Evolutionary conservation across 2,888 invertebrate species (phyloP).

Genomic region (Cerceris rybyensis): DNA sequence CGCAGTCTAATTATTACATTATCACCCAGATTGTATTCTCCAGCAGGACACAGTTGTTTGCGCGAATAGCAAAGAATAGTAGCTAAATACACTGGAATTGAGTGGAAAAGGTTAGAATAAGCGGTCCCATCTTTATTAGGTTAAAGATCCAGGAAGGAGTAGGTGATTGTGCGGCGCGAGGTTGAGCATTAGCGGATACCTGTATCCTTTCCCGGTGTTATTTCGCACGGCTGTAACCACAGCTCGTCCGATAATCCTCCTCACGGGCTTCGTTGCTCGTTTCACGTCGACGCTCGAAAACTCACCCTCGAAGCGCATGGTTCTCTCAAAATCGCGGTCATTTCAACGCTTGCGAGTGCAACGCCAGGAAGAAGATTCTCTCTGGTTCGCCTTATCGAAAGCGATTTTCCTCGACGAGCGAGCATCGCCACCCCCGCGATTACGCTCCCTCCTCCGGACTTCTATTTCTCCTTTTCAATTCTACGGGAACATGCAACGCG

Average conservation of each 20-base stretch:
- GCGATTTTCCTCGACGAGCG: slow-evolving; percentile 49
- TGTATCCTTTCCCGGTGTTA: slow-evolving; percentile 29
- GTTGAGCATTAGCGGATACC: slow-evolving; percentile 19
- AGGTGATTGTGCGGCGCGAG: slow-evolving; percentile 6
- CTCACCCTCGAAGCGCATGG: slow-evolving; percentile 23
- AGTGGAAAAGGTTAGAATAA: not conserved
- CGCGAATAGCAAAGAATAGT: too few relatives aligned
- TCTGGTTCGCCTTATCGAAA: slow-evolving; percentile 56
- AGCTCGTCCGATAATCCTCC: slow-evolving; percentile 35
- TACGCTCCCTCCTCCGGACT: slow-evolving; percentile 24
- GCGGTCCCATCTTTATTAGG: not conserved
- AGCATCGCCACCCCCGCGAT: slow-evolving; percentile 36
- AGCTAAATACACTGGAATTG: not conserved
- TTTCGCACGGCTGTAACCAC: slow-evolving; percentile 46
- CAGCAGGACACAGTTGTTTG: too few relatives aligned
- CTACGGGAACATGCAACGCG: slow-evolving; percentile 30
- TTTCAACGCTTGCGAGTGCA: slow-evolving; percentile 35
- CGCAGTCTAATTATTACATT: too few relatives aligned
- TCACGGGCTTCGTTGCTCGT: slow-evolving; percentile 15
- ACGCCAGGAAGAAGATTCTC: slow-evolving; percentile 49
- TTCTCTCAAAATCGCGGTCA: slow-evolving; percentile 52
- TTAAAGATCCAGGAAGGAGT: slow-evolving; percentile 2
- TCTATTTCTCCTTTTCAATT: slow-evolving; percentile 48
- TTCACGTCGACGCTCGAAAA: slow-evolving; percentile 24
- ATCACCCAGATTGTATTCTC: too few relatives aligned